Evolutionary conservation across 2,888 invertebrate species (phyloP).

Genomic region (Drosophila affinis): DNA sequence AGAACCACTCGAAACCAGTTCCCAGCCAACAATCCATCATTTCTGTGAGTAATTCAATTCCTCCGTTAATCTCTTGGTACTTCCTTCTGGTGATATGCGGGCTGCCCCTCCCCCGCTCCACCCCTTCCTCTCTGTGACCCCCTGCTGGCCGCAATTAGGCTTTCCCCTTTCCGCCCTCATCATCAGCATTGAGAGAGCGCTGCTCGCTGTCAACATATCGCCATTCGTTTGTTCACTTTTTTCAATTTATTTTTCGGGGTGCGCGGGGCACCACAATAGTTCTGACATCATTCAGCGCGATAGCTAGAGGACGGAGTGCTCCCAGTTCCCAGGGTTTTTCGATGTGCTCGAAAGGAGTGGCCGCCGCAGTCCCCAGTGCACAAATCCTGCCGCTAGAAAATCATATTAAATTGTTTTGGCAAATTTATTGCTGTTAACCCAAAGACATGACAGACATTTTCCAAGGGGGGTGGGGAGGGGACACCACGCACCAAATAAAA

Average conservation of each 20-base stretch:
- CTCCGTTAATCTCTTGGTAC: constrained; percentile 13
- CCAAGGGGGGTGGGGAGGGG: constrained; percentile 2
- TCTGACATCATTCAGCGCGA: constrained; percentile 56
- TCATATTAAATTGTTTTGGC: constrained; percentile 73
- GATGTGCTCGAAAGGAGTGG: constrained; percentile 37
- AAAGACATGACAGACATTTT: constrained; percentile 66
- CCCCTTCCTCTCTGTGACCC: neutral
- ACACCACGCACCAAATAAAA: constrained; percentile 55
- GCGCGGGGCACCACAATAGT: constrained; percentile 16
- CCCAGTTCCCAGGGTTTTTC: constrained; percentile 35
- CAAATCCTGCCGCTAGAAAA: constrained; percentile 41
- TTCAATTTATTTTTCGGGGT: constrained; percentile 5
- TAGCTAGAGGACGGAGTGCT: neutral
- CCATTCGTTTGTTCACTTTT: constrained; percentile 22
- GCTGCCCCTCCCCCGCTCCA: neutral
- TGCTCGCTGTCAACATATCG: constrained; percentile 42
- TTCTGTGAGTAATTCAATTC: constrained; percentile 1
- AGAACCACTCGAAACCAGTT: constrained; percentile 9
- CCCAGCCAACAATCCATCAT: neutral
- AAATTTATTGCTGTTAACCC: constrained; percentile 73
- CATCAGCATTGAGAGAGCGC: constrained; percentile 11
- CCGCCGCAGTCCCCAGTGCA: constrained; percentile 17
- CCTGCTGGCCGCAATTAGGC: constrained; percentile 10
- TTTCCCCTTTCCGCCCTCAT: constrained; percentile 19
- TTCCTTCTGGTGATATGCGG: constrained; percentile 11